phyloP scores from a whole-genome alignment of 1,140 invertebrate species.

The Ceratosolen solmsi region DNA sequence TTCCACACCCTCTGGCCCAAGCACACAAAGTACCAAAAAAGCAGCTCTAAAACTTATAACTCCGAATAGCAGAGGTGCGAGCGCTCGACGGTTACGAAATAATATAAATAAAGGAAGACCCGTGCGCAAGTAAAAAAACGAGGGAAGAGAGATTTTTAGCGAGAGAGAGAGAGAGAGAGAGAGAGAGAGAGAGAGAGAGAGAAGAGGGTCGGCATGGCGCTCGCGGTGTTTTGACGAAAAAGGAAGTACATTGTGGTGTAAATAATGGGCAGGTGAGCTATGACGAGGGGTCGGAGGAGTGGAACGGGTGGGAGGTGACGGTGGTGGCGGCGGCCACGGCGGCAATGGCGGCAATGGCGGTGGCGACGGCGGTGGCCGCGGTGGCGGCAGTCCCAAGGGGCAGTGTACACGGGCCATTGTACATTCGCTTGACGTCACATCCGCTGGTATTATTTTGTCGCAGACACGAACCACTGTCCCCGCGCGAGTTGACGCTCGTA shows the following conservation, averaged over 20 bases:
- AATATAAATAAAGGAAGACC: neutral
- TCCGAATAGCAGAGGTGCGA: neutral
- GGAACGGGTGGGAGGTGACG: neutral
- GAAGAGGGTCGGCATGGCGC: neutral
- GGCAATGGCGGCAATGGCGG: neutral
- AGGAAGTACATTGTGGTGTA: constrained; percentile 66
- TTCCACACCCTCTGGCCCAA: no score
- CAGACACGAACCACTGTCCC: neutral
- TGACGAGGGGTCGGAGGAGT: constrained; percentile 48
- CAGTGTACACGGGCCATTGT: constrained; percentile 55
- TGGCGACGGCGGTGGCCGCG: constrained; percentile 12
- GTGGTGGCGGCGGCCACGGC: neutral
- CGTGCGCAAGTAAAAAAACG: neutral
- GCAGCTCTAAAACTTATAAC: neutral
- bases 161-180: no score
- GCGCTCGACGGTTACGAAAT: constrained; percentile 22
- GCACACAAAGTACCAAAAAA: no score
- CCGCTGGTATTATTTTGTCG: constrained; percentile 66
- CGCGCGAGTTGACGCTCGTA: neutral
- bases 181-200: neutral
- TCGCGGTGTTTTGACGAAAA: constrained; percentile 58
- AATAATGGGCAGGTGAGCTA: constrained; percentile 63
- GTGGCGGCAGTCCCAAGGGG: constrained; percentile 45
- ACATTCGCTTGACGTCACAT: constrained; percentile 62
- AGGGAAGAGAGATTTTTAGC: neutral